Conservation (phyloP, 2,888 invertebrate species). For the Entomobrya multifasciata region DNA sequence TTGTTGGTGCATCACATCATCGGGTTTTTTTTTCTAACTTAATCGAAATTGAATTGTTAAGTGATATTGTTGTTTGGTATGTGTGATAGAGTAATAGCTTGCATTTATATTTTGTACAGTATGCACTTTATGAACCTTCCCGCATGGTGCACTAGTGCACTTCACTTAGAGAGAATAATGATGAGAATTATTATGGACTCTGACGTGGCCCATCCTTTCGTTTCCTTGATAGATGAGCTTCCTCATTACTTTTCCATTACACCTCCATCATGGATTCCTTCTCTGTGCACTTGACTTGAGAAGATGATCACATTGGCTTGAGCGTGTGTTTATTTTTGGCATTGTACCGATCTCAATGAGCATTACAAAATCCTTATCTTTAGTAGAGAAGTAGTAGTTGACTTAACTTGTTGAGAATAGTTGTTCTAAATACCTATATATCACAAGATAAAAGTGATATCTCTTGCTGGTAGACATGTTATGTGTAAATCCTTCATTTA, state of each 20-base stretch:
- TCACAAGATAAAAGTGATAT: slow-evolving; percentile 11
- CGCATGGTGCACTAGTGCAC: not conserved
- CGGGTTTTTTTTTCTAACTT: slow-evolving; percentile 6
- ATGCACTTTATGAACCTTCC: not conserved
- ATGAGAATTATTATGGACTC: slow-evolving; percentile 63
- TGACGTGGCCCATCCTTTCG: slow-evolving; percentile 65
- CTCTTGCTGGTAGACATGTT: not conserved
- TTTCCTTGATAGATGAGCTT: slow-evolving; percentile 70
- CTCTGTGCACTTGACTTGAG: slow-evolving; percentile 29
- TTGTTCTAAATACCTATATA: not conserved
- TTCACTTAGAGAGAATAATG: not conserved
- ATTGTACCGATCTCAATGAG: slow-evolving; percentile 36
- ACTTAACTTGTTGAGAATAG: not conserved
- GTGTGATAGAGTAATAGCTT: not conserved
- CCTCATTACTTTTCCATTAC: slow-evolving; percentile 71
- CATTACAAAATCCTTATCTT: slow-evolving; percentile 31
- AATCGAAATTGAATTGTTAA: not conserved
- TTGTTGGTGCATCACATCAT: slow-evolving; percentile 29
- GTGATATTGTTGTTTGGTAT: slow-evolving; percentile 5
- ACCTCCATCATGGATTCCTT: slow-evolving; percentile 16
- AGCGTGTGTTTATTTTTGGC: slow-evolving; percentile 51
- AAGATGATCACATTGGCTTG: not conserved
- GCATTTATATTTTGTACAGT: slow-evolving; percentile 31
- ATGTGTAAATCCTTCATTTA: slow-evolving; percentile 29
- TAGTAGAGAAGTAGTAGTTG: no score